Conservation (phyloP, 2,797 vertebrate species). For the Labroides dimidiatus region DNA sequence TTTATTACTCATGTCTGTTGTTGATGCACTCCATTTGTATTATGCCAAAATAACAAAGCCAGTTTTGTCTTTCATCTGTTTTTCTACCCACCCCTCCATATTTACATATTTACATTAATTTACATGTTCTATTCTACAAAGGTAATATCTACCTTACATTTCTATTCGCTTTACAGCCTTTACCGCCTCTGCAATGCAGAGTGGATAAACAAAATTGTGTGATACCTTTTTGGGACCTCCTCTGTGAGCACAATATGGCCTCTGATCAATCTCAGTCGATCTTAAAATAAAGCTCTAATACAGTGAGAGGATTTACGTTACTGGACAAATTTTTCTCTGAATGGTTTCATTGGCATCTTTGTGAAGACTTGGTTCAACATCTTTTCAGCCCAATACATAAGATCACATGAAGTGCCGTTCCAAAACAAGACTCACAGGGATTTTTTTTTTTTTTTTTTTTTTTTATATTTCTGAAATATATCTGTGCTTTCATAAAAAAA, state of each 20-base stretch:
- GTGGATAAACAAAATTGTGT: slow-evolving; percentile 5
- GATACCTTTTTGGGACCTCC: background rate
- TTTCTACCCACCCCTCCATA: slow-evolving; percentile 36
- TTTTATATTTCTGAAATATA: slow-evolving; percentile 30
- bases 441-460: too few relatives aligned
- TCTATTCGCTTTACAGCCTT: slow-evolving; percentile 2
- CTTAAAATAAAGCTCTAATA: too few relatives aligned
- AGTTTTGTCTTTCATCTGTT: slow-evolving; percentile 6
- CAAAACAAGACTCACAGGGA: slow-evolving; percentile 7
- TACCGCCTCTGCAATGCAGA: slow-evolving; percentile 8
- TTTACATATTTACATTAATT: slow-evolving; percentile 76
- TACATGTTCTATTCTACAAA: slow-evolving; percentile 64
- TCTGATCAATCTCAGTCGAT: too few relatives aligned
- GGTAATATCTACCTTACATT: slow-evolving; percentile 12
- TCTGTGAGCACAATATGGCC: slow-evolving; percentile 23
- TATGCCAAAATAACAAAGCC: slow-evolving; percentile 44
- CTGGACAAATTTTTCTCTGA: slow-evolving; percentile 17
- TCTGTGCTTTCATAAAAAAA: slow-evolving; percentile 14
- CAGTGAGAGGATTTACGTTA: background rate
- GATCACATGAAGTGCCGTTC: slow-evolving; percentile 6
- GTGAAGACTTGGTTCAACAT: slow-evolving; percentile 48
- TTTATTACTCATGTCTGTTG: too few relatives aligned
- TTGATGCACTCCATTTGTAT: slow-evolving; percentile 29
- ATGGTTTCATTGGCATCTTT: slow-evolving; percentile 1
- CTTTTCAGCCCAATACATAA: slow-evolving; percentile 26